These are phyloP conservation scores for Diarsia rubi DNA, from an alignment of 2,888 invertebrate genomes.

Conservation along the genomic window DNA sequence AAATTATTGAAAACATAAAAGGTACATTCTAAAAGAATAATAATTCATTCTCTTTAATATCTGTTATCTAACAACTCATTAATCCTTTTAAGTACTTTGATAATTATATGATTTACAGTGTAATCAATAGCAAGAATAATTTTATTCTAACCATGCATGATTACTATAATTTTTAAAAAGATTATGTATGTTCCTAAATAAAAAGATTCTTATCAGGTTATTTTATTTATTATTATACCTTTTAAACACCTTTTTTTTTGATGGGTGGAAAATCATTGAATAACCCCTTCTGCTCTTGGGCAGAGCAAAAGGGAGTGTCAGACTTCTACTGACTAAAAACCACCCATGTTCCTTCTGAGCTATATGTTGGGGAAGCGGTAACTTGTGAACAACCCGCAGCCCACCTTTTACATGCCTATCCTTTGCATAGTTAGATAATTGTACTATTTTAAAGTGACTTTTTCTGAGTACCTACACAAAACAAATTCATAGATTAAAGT, in stretches of 20 bases:
- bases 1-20: background rate
- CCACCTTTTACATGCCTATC: background rate
- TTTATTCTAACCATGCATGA: background rate
- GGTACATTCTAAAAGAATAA: background rate
- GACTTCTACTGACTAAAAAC: no score
- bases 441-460: background rate
- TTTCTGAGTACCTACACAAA: background rate
- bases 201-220: background rate
- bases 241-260: no score
- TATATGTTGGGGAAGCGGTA: no score
- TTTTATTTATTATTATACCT: background rate
- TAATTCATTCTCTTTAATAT: background rate
- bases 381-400: no score
- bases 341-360: no score
- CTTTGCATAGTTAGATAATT: background rate
- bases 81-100: background rate
- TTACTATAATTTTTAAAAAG: background rate
- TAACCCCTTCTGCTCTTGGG: no score
- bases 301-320: no score
- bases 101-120: background rate
- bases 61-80: slow-evolving; percentile 7
- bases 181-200: no score
- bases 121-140: background rate
- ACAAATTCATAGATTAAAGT: background rate
- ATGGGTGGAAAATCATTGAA: no score